phyloP scores from a whole-genome alignment of 2,797 vertebrate genomes.

The Tamandua tetradactyla region DNA sequence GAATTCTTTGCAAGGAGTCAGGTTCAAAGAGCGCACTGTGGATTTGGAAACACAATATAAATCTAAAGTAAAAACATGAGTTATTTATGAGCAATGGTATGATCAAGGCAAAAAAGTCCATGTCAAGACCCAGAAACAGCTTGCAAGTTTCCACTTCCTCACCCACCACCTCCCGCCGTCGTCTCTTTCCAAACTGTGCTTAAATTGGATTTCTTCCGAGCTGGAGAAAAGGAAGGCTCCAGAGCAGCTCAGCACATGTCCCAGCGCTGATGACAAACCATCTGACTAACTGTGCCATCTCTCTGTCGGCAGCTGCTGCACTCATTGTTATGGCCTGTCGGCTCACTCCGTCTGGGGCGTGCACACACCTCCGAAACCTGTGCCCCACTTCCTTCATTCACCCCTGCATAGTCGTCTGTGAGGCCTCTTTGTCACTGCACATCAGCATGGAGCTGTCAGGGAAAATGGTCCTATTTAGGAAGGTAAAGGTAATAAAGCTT shows the following conservation, averaged over 20 bases:
- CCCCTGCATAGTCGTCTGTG: neutral
- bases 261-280: conserved; percentile 31
- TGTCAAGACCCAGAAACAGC: neutral
- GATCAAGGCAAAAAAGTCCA: neutral
- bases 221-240: conserved; percentile 15
- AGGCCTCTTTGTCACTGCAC: conserved; percentile 30
- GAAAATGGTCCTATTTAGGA: conserved; percentile 41
- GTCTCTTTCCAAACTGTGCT: conserved; percentile 28
- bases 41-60: neutral
- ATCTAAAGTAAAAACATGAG: neutral
- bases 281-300: neutral
- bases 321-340: conserved; percentile 57
- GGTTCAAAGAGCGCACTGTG: neutral
- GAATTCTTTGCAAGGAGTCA: neutral
- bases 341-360: neutral
- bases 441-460: conserved; percentile 49
- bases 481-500: conserved; percentile 57
- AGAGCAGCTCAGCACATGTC: conserved; percentile 43
- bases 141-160: conserved; percentile 55
- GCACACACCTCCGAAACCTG: neutral
- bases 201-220: conserved; percentile 69
- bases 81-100: conserved; percentile 31
- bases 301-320: conserved; percentile 53
- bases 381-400: neutral
- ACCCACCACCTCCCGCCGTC: neutral